These are phyloP conservation scores for Pammene aurita DNA, from an alignment of 2,888 invertebrate species.

Conservation along the genomic window DNA sequence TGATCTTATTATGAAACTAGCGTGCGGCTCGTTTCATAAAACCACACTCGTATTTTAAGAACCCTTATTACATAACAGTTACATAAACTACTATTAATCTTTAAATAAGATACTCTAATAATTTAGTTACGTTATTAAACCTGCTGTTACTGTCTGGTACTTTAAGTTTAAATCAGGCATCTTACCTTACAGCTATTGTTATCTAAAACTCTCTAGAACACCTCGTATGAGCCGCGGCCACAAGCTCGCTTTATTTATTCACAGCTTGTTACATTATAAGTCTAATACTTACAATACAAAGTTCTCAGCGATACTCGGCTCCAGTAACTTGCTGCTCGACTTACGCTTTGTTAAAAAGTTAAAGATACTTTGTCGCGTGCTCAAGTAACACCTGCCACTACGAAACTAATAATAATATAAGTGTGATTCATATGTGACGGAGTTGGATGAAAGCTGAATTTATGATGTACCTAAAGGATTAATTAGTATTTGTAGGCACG, in stretches of 20 bases:
- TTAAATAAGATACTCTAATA: too few relatives aligned
- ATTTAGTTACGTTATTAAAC: too few relatives aligned
- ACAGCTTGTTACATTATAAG: constrained; percentile 20
- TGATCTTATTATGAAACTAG: too few relatives aligned
- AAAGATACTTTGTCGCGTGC: constrained; percentile 21
- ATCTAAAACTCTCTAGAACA: background rate
- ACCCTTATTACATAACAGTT: too few relatives aligned
- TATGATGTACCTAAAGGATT: background rate
- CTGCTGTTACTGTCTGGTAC: too few relatives aligned
- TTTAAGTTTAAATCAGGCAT: background rate
- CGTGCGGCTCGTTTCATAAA: too few relatives aligned
- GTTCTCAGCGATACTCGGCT: constrained; percentile 14
- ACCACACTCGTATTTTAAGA: too few relatives aligned
- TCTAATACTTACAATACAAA: constrained; percentile 16
- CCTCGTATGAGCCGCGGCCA: constrained; percentile 3
- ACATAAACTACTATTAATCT: too few relatives aligned
- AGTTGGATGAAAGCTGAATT: background rate
- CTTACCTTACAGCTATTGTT: constrained; percentile 4
- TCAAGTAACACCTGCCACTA: constrained; percentile 26
- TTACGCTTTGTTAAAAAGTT: constrained; percentile 32
- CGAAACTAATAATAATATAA: background rate
- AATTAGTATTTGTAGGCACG: too few relatives aligned
- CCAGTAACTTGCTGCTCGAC: constrained; percentile 23
- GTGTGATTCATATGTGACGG: background rate
- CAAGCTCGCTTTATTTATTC: constrained; percentile 29